phyloP scores from a whole-genome alignment of 2,888 invertebrate species.

The Thelaira solivaga region DNA sequence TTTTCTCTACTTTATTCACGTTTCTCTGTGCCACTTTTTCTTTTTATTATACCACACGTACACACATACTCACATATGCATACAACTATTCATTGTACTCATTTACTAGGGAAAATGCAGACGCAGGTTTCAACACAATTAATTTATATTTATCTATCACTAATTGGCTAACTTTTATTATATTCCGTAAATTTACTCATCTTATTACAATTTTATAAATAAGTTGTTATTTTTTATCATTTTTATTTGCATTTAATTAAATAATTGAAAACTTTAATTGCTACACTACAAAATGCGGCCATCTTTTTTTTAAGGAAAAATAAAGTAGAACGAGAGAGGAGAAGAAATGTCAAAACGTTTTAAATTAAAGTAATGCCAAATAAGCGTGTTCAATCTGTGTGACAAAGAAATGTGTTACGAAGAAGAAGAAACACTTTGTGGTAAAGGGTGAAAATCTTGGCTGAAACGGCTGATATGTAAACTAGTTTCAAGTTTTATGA shows the following conservation, averaged over 20 bases:
- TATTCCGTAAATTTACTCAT: slow-evolving; percentile 31
- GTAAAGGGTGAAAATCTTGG: too few relatives aligned
- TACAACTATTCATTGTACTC: slow-evolving; percentile 12
- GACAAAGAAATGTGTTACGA: too few relatives aligned
- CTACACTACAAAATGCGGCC: slow-evolving; percentile 53
- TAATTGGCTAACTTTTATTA: slow-evolving; percentile 41
- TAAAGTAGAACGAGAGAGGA: slow-evolving; percentile 29
- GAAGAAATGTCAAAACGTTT: slow-evolving; percentile 42
- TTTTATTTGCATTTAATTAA: slow-evolving; percentile 41
- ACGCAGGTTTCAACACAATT: slow-evolving; percentile 21
- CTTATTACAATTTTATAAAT: slow-evolving; percentile 18
- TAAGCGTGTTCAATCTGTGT: too few relatives aligned
- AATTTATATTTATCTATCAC: slow-evolving; percentile 4
- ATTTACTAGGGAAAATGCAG: slow-evolving; percentile 40
- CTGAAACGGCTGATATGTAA: too few relatives aligned
- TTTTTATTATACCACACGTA: slow-evolving; percentile 34
- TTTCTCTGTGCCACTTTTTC: slow-evolving; percentile 34
- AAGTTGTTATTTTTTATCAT: slow-evolving; percentile 36
- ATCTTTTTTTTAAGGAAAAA: slow-evolving; percentile 58
- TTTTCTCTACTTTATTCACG: slow-evolving; percentile 3
- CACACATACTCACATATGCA: slow-evolving; percentile 6
- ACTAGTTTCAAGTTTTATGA: too few relatives aligned
- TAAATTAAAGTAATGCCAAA: slow-evolving; percentile 29
- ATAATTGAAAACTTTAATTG: slow-evolving; percentile 55
- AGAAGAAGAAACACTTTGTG: too few relatives aligned